A percentile compares a stretch with the other conserved stretches of the same genome.
These are phyloP conservation scores for Pseudochirops corinnae DNA, from an alignment of 2,797 vertebrate genomes.

Conservation along the genomic window DNA sequence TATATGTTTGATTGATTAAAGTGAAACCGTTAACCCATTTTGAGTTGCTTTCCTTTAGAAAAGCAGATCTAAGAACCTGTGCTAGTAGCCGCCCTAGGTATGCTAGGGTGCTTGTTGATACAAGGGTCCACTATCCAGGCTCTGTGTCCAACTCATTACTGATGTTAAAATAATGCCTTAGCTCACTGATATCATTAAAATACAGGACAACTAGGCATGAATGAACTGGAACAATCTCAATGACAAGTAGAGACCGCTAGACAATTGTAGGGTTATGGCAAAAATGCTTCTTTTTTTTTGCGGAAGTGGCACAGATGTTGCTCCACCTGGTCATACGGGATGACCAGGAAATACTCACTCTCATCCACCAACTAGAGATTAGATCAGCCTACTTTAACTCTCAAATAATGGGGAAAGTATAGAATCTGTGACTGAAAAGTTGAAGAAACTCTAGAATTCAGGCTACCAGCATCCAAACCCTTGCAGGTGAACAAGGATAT, in stretches of 20 bases:
- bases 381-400: neutral
- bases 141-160: neutral
- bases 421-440: neutral
- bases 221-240: neutral
- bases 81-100: too few species aligned
- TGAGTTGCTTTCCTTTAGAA: too few species aligned
- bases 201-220: neutral
- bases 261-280: neutral
- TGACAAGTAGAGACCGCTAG: neutral
- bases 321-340: neutral
- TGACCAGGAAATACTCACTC: neutral
- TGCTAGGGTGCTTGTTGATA: too few species aligned
- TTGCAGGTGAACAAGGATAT: neutral
- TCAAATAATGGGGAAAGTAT: neutral
- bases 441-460: neutral
- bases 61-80: too few species aligned
- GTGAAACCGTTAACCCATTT: too few species aligned
- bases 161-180: neutral
- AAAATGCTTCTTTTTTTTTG: neutral
- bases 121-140: neutral
- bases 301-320: neutral
- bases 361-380: neutral
- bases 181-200: neutral
- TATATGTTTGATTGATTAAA: too few species aligned
- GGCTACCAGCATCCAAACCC: neutral